A percentile compares a stretch with the other conserved stretches of the same genome.
These are phyloP conservation scores for Orthonevra nobilis DNA, from an alignment of 2,888 invertebrate species.

Conservation along the genomic window DNA sequence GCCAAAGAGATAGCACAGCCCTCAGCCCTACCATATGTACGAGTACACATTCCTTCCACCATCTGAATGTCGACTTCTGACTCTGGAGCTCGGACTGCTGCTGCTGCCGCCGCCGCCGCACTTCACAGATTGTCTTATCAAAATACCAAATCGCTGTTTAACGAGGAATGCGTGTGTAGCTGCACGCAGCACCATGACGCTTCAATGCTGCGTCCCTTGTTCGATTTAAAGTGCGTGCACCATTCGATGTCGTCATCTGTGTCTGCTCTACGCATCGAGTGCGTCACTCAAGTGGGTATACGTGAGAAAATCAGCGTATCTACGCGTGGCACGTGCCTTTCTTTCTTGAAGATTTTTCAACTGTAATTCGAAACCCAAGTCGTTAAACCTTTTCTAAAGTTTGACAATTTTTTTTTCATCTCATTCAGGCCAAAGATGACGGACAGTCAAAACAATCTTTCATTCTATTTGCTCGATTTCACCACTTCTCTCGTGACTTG, in stretches of 20 bases:
- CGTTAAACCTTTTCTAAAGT: not conserved
- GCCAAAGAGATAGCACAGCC: not conserved
- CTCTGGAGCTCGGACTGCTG: not conserved
- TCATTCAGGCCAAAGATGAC: conserved; percentile 31
- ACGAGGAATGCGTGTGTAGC: not conserved
- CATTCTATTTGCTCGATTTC: conserved; percentile 34
- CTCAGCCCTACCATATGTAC: too few species aligned
- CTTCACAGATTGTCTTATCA: conserved; percentile 6
- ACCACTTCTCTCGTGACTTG: conserved; percentile 28
- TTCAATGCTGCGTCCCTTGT: not conserved
- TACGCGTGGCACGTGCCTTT: not conserved
- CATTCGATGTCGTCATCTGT: conserved; percentile 19
- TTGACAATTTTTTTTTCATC: not conserved
- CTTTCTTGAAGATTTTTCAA: not conserved
- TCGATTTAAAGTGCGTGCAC: conserved; percentile 33
- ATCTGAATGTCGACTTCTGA: too few species aligned
- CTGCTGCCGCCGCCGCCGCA: not conserved
- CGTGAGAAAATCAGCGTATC: conserved; percentile 35
- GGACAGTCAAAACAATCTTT: conserved; percentile 22
- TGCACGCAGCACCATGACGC: too few species aligned
- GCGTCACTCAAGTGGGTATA: conserved; percentile 23
- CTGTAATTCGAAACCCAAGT: not conserved
- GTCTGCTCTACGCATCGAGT: conserved; percentile 24
- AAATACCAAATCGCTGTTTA: conserved; percentile 17
- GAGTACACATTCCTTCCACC: not conserved